Evolutionary conservation across 2,888 invertebrate genomes (phyloP).

Genomic region (Athrips mouffetella): DNA sequence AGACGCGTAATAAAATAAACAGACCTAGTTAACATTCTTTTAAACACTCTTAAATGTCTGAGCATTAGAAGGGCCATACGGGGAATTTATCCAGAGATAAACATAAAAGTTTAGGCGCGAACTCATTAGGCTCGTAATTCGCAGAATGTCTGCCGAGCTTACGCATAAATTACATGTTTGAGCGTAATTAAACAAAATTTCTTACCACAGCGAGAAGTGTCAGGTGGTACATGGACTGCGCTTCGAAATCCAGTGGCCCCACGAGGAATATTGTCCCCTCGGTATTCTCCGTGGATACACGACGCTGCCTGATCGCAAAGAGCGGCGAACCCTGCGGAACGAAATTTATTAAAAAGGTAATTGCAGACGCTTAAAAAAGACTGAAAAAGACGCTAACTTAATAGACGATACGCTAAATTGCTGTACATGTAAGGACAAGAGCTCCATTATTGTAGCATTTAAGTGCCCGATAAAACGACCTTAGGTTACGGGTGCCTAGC

Average conservation of each 20-base stretch:
- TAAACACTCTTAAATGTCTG: neutral
- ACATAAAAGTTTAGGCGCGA: constrained; percentile 13
- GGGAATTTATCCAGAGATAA: constrained; percentile 1
- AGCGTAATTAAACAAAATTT: constrained; percentile 29
- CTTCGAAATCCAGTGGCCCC: constrained; percentile 91
- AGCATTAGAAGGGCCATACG: constrained; percentile 8
- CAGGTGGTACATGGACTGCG: constrained; percentile 91
- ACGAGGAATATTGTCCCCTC: constrained; percentile 88
- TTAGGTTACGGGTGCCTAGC: constrained; percentile 47
- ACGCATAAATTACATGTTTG: constrained; percentile 3
- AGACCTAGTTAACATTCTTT: neutral
- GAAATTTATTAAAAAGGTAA: constrained; percentile 24
- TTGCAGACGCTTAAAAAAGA: constrained; percentile 16
- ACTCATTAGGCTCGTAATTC: constrained; percentile 13
- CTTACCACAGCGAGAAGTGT: constrained; percentile 93
- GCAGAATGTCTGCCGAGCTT: constrained; percentile 1
- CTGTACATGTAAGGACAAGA: constrained; percentile 51
- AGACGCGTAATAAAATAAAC: neutral
- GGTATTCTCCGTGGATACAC: constrained; percentile 85
- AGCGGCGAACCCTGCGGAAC: constrained; percentile 82
- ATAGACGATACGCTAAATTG: constrained; percentile 38
- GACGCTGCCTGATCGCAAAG: constrained; percentile 87
- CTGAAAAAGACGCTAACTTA: constrained; percentile 23
- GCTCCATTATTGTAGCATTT: constrained; percentile 58
- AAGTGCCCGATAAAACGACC: constrained; percentile 53